A percentile compares a stretch with the other conserved stretches of the same genome.
Evolutionary conservation across 2,888 invertebrate genomes (phyloP).

Genomic region (Latheticus oryzae): DNA sequence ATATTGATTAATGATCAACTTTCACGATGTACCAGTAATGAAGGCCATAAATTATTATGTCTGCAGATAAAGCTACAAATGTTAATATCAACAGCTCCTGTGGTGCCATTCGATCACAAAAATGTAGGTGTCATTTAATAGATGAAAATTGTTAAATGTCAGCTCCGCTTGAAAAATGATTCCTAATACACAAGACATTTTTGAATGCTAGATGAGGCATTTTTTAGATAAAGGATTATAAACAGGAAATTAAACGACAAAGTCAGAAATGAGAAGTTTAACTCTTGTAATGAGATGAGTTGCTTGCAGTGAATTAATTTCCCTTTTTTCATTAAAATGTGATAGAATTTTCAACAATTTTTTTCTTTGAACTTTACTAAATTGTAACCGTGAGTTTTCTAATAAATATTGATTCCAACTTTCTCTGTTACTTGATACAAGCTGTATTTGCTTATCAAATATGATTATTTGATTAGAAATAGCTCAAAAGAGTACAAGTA

Average conservation of each 20-base stretch:
- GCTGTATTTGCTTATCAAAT: too few relatives aligned
- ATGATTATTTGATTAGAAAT: too few relatives aligned
- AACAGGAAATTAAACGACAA: slow-evolving; percentile 30
- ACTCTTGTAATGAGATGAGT: slow-evolving; percentile 17
- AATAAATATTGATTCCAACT: too few relatives aligned
- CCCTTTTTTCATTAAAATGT: slow-evolving; percentile 8
- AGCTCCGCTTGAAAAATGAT: neutral
- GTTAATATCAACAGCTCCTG: slow-evolving; percentile 21
- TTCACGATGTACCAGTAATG: slow-evolving; percentile 31
- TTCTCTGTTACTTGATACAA: too few relatives aligned
- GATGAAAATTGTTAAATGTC: slow-evolving; percentile 2
- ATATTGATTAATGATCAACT: slow-evolving; percentile 35
- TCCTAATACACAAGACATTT: neutral
- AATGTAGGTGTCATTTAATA: slow-evolving; percentile 2
- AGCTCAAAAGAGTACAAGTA: too few relatives aligned
- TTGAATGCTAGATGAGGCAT: slow-evolving; percentile 1
- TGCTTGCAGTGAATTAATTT: slow-evolving; percentile 15
- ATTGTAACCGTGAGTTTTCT: too few relatives aligned
- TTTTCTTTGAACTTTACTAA: too few relatives aligned
- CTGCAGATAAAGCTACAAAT: slow-evolving; percentile 17
- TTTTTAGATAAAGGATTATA: slow-evolving; percentile 26
- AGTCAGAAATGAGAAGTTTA: slow-evolving; percentile 12
- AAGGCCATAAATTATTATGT: slow-evolving; percentile 30
- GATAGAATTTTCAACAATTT: too few relatives aligned
- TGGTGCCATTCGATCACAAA: slow-evolving; percentile 14